phyloP scores from a whole-genome alignment of 37 sponge, comb jelly and placozoan species.

The Spongilla lacustris region DNA sequence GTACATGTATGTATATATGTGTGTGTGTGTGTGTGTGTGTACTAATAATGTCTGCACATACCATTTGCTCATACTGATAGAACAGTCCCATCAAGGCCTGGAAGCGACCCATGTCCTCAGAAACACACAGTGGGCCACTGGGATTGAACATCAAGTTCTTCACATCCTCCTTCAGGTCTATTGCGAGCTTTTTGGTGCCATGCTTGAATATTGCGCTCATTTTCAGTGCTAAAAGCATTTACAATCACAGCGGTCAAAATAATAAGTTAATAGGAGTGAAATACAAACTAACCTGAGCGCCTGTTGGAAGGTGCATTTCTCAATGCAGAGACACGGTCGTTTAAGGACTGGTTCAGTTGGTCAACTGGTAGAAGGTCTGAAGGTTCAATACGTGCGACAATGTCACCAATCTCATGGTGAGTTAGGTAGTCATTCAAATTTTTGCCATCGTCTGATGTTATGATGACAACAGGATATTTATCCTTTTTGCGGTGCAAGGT shows the following conservation, averaged over 20 bases:
- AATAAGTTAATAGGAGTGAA: neutral
- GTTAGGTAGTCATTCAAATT: conserved; percentile 24
- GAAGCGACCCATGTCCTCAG: conserved; percentile 28
- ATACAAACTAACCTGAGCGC: neutral
- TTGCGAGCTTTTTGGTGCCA: neutral
- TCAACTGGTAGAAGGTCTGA: neutral
- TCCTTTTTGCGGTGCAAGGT: conserved; percentile 22
- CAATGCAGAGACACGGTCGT: neutral
- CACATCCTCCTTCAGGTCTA: conserved; percentile 49
- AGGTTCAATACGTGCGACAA: neutral
- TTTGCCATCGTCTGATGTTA: conserved; percentile 31
- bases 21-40: too few species aligned
- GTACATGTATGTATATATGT: too few species aligned
- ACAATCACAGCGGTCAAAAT: neutral
- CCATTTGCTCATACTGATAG: conserved; percentile 49
- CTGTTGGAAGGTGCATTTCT: neutral
- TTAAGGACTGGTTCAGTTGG: neutral
- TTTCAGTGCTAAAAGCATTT: neutral
- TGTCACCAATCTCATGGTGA: conserved; percentile 34
- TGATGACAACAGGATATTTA: conserved; percentile 14
- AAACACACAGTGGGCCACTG: conserved; percentile 13
- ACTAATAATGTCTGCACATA: conserved; percentile 22
- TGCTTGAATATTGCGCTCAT: neutral
- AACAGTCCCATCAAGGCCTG: conserved; percentile 51
- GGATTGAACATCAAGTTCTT: conserved; percentile 53